A percentile compares a stretch with the other conserved stretches of the same genome.
phyloP scores from a whole-genome alignment of 2,113 vertebrate genomes.

The Polyodon spathula region DNA sequence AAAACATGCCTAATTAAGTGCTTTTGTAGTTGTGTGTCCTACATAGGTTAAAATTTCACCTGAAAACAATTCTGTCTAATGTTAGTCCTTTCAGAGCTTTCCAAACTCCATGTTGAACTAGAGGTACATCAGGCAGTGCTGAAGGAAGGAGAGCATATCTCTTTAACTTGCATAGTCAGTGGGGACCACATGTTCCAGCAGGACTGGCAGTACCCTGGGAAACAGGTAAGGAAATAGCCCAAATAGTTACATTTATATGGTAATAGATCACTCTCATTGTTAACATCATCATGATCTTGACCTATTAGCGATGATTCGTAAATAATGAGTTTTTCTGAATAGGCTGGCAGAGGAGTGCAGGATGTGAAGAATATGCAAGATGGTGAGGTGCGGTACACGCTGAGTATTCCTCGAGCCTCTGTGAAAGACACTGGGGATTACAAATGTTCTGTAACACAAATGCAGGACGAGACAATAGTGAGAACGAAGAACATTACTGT shows the following conservation, averaged over 20 bases:
- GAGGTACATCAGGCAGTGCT: slow-evolving; percentile 66
- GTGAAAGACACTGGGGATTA: slow-evolving; percentile 78
- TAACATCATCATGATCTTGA: too few relatives aligned
- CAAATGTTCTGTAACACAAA: slow-evolving; percentile 68
- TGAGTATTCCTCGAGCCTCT: slow-evolving; percentile 66
- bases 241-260: background rate
- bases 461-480: slow-evolving; percentile 54
- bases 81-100: slow-evolving; percentile 31
- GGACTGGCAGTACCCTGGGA: slow-evolving; percentile 80
- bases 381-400: slow-evolving; percentile 51
- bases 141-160: slow-evolving; percentile 70
- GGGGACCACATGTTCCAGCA: slow-evolving; percentile 64
- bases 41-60: too few relatives aligned
- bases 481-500: slow-evolving; percentile 66
- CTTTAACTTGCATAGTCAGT: slow-evolving; percentile 70
- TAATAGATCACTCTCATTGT: background rate
- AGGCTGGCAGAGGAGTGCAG: slow-evolving; percentile 45
- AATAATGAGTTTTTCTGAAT: background rate
- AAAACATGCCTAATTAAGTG: too few relatives aligned
- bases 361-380: slow-evolving; percentile 32
- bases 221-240: slow-evolving; percentile 54
- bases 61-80: too few relatives aligned
- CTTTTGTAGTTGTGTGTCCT: too few relatives aligned
- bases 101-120: slow-evolving; percentile 69
- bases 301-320: too few relatives aligned